A percentile compares a stretch with the other conserved stretches of the same genome.
phyloP scores from a whole-genome alignment of 2,113 vertebrate species.

The Pelusios castaneus region DNA sequence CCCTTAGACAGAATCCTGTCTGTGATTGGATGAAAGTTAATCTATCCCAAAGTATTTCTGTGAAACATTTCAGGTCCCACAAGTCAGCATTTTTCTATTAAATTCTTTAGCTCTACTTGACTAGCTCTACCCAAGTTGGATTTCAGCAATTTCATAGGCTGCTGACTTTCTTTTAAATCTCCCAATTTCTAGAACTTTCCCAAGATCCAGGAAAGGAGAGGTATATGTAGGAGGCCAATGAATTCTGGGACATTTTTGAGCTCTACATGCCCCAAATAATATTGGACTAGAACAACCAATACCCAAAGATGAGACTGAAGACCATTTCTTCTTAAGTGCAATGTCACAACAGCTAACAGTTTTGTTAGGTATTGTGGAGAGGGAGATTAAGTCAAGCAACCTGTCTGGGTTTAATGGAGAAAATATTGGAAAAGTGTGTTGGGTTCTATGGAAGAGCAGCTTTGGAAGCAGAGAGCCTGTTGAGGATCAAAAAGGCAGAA shows the following conservation, averaged over 20 bases:
- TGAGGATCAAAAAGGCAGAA: rapidly evolving
- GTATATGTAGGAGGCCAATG: too few species aligned
- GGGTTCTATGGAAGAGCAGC: neutral
- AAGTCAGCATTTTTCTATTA: neutral
- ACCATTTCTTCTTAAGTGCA: too few species aligned
- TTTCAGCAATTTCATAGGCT: neutral
- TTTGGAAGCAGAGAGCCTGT: neutral
- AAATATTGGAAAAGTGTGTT: neutral
- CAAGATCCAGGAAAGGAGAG: too few species aligned
- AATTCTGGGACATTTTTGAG: too few species aligned
- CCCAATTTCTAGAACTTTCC: too few species aligned
- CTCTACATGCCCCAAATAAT: too few species aligned
- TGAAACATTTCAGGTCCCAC: neutral
- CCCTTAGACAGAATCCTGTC: neutral
- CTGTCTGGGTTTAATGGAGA: neutral
- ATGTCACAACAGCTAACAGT: too few species aligned
- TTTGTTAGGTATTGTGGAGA: too few species aligned
- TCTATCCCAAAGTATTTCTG: neutral
- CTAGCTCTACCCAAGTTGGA: neutral
- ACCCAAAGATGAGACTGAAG: too few species aligned
- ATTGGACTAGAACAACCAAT: too few species aligned
- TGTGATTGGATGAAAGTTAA: neutral
- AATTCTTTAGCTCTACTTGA: neutral
- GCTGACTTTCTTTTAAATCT: neutral
- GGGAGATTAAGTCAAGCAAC: neutral